Conservation (phyloP, 2,888 invertebrate genomes). For the Lithophane ornitopus region DNA sequence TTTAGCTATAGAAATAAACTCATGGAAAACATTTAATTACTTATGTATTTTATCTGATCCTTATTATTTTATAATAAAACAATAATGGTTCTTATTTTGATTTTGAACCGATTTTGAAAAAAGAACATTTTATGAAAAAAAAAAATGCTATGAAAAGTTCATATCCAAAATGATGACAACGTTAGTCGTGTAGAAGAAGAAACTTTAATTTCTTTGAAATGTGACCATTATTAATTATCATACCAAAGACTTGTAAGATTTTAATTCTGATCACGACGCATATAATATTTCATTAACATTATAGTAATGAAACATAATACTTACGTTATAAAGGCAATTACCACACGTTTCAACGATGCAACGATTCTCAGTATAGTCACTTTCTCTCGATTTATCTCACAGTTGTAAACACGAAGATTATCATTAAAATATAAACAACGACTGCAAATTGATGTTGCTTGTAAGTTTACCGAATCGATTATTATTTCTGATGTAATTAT, state of each 20-base stretch:
- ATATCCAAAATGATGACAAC: neutral
- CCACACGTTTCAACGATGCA: conserved; percentile 39
- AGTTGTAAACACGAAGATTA: conserved; percentile 40
- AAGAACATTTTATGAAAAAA: neutral
- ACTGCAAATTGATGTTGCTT: conserved; percentile 40
- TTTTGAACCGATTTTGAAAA: neutral
- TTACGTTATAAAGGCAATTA: conserved; percentile 58
- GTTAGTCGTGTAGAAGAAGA: neutral
- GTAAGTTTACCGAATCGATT: conserved; percentile 31
- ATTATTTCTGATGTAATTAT: conserved; percentile 33
- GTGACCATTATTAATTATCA: conserved; percentile 18
- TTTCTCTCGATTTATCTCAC: conserved; percentile 64
- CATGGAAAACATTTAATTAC: neutral
- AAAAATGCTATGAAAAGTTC: too few species aligned
- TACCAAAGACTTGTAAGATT: conserved; percentile 27
- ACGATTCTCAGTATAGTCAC: conserved; percentile 40
- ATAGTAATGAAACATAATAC: conserved; percentile 62
- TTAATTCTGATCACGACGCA: conserved; percentile 31
- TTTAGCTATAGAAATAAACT: neutral
- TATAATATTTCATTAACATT: conserved; percentile 48
- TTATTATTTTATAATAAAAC: neutral
- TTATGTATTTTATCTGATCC: neutral
- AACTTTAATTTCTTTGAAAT: neutral
- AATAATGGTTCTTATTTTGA: neutral
- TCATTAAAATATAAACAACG: conserved; percentile 48